Evolutionary conservation across 2,888 invertebrate species (phyloP), one percentile per base, ranked within the genome.

Genomic region (Diaprepes abbreviatus): DNA sequence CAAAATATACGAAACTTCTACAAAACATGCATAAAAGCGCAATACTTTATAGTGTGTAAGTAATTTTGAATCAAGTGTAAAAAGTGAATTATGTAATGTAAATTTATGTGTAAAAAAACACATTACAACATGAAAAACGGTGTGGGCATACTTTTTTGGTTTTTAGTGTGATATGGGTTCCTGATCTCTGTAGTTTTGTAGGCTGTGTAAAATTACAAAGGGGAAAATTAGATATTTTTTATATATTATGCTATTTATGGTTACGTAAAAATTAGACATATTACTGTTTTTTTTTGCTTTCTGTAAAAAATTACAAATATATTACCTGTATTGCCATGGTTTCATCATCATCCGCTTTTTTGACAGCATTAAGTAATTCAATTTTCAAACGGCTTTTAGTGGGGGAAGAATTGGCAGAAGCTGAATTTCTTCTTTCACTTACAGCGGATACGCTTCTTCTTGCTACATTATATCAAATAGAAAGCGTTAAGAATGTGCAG

Each of bases 301-400:
- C n/a, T 24, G 24, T 24, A 24, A 24, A 24, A 24, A 24, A n/a
- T 3, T 24, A 24, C 24, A 24, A 24, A 24, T 24, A 24, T 24
- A 24, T 67, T 58, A 72, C 72, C 81, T 93, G 92, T 76, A 90
- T 89, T 19, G 92, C 85, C 63, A 93, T 91, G 72, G 90, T 86
- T 3, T 89, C 89, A 78, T 94, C 93, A 76, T 93, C 92, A 78
- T 91, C 90, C 0, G 91, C 89, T 2, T 88, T 89, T 76, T 90
- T 91, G 3, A 93, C 90, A 21, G 92, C 90, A 74, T 90, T 88
- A 1, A 93, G 82, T 28, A 93, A 89, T 80, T 93, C 92, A 78
- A 93, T 88, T 17, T 89, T 89, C 45, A 93, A 81, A 3, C 91
- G 91, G 28, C 89, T 82, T 68, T 91, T 88, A 66, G 89, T 87